phyloP scores from a whole-genome alignment of 2,113 vertebrate species.

The Periophthalmodon schlosseri region DNA sequence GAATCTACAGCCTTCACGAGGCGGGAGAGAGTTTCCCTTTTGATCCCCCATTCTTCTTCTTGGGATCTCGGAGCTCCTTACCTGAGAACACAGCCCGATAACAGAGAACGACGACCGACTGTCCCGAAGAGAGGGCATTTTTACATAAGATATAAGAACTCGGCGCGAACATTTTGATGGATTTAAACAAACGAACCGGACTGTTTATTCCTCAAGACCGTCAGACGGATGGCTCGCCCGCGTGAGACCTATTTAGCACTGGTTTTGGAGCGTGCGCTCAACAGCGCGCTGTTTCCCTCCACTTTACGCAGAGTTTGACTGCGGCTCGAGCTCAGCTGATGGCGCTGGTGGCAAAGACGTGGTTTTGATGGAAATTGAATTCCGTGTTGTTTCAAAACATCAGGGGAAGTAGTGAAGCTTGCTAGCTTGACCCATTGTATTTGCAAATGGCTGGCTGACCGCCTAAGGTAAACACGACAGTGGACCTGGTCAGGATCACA shows the following conservation, averaged over 20 bases:
- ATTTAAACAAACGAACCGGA: constrained; percentile 57
- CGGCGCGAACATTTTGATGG: constrained; percentile 49
- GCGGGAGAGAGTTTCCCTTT: constrained; percentile 59
- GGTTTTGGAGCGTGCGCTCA: constrained; percentile 25
- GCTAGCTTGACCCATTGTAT: not conserved
- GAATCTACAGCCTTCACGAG: constrained; percentile 63
- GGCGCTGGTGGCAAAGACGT: constrained; percentile 36
- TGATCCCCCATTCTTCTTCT: constrained; percentile 16
- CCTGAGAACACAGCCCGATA: constrained; percentile 64
- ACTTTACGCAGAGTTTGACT: constrained; percentile 42
- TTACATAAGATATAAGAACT: constrained; percentile 59
- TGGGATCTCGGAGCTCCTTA: constrained; percentile 62
- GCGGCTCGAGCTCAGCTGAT: constrained; percentile 49
- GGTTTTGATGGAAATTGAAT: constrained; percentile 19
- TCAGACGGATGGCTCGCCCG: constrained; percentile 29
- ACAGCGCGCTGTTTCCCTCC: constrained; percentile 34
- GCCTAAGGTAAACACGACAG: not conserved
- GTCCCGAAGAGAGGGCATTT: constrained; percentile 64
- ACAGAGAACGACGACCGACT: constrained; percentile 57
- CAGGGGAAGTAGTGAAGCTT: not conserved
- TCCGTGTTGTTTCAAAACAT: not conserved
- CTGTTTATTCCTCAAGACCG: constrained; percentile 29
- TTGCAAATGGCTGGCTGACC: constrained; percentile 6
- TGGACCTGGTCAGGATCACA: not conserved
- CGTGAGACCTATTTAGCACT: not conserved